Evolutionary conservation across 2,888 invertebrate species (phyloP), one percentile per base, ranked within the genome.

Genomic region (Trissonchulus latispiculum): DNA sequence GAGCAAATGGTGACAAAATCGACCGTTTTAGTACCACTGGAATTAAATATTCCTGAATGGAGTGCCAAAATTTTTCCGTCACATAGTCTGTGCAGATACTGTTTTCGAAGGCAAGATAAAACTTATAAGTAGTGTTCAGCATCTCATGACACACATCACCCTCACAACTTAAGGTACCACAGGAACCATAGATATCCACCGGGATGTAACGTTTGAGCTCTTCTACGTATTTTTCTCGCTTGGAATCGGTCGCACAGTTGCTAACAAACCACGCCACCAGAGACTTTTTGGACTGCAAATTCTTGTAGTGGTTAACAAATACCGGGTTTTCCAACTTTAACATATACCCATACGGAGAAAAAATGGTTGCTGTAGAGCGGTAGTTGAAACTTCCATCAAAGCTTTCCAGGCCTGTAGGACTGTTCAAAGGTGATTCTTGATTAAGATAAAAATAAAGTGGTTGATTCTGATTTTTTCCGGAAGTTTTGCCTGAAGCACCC

Each of bases 211-310:
- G 3, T 28, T 48, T 1, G 15, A 73, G 33, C 3, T 37, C 61
- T 28, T 32, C 3, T 15, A 72, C 72, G 48, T 36, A 71, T 3
- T 37, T 31, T 23, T 72, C 72, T 28, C 72, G 67, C 33, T 37
- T 37, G 70, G 33, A 70, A 23, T 8, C 28, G 2, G 66, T 29
- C 35, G n/a, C 8, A 36, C 72, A 72, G 36, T 37, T 37, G 31
- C 66, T 67, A 23, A 64, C 72, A 36, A 72, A 71, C 72, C 72
- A 72, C 3, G 72, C 72, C 8, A 71, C 67, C 2, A 37, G 62
- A 15, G 31, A 35, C n/a, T 33, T 36, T 33, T 68, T 68, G n/a
- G 35, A 15, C 3, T 23, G 8, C 86, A 87, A 80, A 87, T 86
- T 81, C 87, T 86, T 85, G 8, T 48, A 8, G 23, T 15, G 23